Evolutionary conservation across 2,888 invertebrate genomes (phyloP), one percentile per base, ranked within the genome.

Genomic region (Eristalis pertinax): DNA sequence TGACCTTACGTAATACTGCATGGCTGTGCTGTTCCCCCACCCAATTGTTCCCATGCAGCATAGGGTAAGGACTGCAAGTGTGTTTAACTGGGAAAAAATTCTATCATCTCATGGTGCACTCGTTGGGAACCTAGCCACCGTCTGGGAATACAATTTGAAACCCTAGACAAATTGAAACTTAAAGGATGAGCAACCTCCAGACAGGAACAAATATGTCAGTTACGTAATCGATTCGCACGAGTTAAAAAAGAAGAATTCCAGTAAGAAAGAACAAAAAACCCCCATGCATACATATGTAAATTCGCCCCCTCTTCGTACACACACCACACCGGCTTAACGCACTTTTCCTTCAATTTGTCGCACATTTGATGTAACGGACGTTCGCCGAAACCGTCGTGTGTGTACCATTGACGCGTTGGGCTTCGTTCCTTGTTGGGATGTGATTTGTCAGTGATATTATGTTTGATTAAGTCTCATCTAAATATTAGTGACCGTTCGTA

Each of bases 381-480:
- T n/a, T n/a, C n/a, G n/a, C n/a, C n/a, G n/a, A n/a, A n/a, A n/a
- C n/a, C n/a, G n/a, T 64, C 29, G 38, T 43, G 70, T 64, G 63
- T 68, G 58, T 70, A 81, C 60, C 70, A 83, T 80, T 84, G 80
- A 87, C 87, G 87, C 80, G 79, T 76, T 75, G 80, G 87, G 87
- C 87, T 76, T 82, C 69, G 72, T 80, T 83, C 64, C 79, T 87
- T 73, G 60, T 84, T 68, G 80, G 73, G 72, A 84, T 72, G 79
- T 73, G 84, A 87, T 87, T 87, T 84, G 84, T 80, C 76, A 73
- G 75, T 75, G 83, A 68, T 76, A 84, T 87, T 87, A 87, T 80
- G 84, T 80, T 84, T 87, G 87, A 87, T 87, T 87, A 87, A 87
- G 87, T 76, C 84, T 76, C 79, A 76, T 87, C 84, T 84, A 80